Evolutionary conservation across 2,888 invertebrate genomes (phyloP), one percentile per base, ranked within the genome.

Genomic region (Polydrusus tereticollis): DNA sequence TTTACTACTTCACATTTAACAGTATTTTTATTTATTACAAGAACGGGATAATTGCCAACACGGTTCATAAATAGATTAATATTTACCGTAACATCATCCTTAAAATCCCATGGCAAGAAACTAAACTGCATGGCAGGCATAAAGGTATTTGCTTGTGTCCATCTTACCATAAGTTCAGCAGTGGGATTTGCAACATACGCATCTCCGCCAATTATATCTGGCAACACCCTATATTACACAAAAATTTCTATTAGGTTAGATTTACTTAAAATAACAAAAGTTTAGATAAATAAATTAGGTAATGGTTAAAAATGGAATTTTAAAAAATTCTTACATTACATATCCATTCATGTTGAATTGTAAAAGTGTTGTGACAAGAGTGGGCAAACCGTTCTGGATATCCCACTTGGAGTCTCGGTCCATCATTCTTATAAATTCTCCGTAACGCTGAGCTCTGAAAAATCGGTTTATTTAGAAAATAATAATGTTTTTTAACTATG

Each of bases 71-170:
- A 62, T 7, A 2, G 4, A 38, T 38, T 1, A 10, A 23, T 43
- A n/a, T n/a, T 72, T 63, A 69, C 73, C 23, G 47, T 8, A 12
- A 74, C 67, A 23, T 62, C 21, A 36, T 63, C 43, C n/a, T 63
- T 75, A 43, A 80, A 93, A 74, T 92, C 90, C 95, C 95, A 96
- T 0, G 95, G 95, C 0, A 90, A 89, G 72, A 90, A 90, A 0
- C 95, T 94, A 80, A 92, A 94, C 84, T 95, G 94, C 86, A 95
- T 88, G 0, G 89, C 86, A 0, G 95, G 94, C 87, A 96, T 88
- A 81, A 94, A 94, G 0, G 90, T 89, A 71, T 91, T 93, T 0
- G 92, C 90, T 82, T 94, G 92, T 45, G 93, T 86, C 95, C 95
- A 95, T 79, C 95, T 86, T 29, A 94, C 89, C 80, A 91, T 93